Evolutionary conservation across 2,888 invertebrate species (phyloP), one percentile per base, ranked within the genome.

Genomic region (Idaea straminata): DNA sequence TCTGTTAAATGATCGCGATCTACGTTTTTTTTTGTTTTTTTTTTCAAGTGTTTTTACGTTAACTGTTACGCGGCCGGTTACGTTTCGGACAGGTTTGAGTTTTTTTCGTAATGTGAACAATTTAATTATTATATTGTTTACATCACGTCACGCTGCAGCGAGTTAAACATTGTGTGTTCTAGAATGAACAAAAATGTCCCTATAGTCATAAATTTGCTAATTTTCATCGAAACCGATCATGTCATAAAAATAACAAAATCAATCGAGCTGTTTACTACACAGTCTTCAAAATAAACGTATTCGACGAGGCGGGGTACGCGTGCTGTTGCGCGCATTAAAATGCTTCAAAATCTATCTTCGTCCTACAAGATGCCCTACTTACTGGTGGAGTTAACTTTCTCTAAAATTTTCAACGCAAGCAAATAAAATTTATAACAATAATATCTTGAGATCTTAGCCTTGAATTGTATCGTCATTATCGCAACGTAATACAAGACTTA

Each of bases 1-100:
- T 63, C 66, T 69, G 67, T 71, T 69, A 66, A 61, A 65, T 63
- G 66, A 66, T 65, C 63, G 66, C 64, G 64, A 61, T 65, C 62
- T 64, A 66, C 64, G 64, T 34, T 69, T 66, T 66, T 63, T 66
- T 71, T 64, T 59, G n/a, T n/a, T n/a, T n/a, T n/a, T n/a, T n/a
- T n/a, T n/a, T n/a, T n/a, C n/a, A n/a, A n/a, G n/a, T n/a, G n/a
- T n/a, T 3, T 25, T 25, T 25, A 57, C 62, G 64, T 35, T 68
- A 66, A 68, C 66, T 65, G 70, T 70, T 66, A 66, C 63, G 65
- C 64, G 16, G 13, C 15, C 47, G 47, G 47, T 47, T 47, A 47
- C 47, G 47, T 47, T 47, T 47, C 13, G 47, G 47, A 47, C 47
- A 47, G 47, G 47, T 47, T 47, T 7, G 13, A 47, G 10, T 10